phyloP scores from a whole-genome alignment of 2,113 vertebrate genomes.

The Tyto alba region DNA sequence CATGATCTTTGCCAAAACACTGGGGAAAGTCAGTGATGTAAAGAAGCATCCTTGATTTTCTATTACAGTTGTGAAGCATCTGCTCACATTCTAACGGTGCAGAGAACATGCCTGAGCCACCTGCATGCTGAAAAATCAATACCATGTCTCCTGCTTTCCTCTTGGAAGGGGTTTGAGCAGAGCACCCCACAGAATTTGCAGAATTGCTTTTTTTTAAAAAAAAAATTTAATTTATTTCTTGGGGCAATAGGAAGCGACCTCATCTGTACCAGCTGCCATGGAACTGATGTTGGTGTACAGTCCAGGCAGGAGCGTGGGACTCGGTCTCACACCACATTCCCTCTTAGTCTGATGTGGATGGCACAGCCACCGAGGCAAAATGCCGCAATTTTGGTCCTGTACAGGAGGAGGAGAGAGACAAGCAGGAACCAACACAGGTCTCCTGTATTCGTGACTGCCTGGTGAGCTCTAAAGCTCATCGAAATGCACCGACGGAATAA shows the following conservation, averaged over 20 bases:
- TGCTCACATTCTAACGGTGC: background rate
- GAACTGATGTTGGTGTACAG: background rate
- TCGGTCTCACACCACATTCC: background rate
- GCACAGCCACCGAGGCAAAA: background rate
- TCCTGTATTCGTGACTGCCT: background rate
- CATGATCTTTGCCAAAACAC: slow-evolving; percentile 10
- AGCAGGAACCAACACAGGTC: background rate
- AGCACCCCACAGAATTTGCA: background rate
- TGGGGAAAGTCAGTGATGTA: background rate
- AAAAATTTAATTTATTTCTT: background rate
- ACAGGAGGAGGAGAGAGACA: background rate
- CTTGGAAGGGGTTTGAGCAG: background rate
- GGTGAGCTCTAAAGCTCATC: background rate
- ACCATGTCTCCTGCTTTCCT: background rate
- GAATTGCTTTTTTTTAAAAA: background rate
- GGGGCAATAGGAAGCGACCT: background rate
- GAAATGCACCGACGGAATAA: background rate
- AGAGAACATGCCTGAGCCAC: background rate
- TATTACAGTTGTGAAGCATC: background rate
- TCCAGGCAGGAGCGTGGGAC: background rate
- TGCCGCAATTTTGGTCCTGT: background rate
- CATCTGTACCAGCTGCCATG: background rate
- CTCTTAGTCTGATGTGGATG: background rate
- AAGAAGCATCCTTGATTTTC: slow-evolving; percentile 6
- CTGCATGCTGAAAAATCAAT: background rate